Conservation (phyloP, 1,140 invertebrate species). For the Homalodisca vitripennis region DNA sequence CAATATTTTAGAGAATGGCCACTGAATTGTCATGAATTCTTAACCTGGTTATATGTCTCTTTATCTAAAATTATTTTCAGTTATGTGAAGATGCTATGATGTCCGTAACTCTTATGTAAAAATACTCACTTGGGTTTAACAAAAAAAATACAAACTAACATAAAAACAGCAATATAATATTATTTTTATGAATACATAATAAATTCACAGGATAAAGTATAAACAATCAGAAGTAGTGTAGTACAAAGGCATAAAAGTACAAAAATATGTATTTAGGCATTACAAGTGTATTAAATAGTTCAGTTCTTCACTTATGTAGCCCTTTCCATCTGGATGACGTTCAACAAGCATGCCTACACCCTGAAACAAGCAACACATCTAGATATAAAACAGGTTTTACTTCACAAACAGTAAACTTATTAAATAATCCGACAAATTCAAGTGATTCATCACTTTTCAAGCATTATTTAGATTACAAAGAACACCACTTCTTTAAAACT, state of each 20-base stretch:
- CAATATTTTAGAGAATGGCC: too few relatives aligned
- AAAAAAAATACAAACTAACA: too few relatives aligned
- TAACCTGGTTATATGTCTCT: too few relatives aligned
- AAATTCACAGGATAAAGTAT: too few relatives aligned
- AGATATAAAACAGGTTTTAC: background rate
- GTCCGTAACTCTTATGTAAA: too few relatives aligned
- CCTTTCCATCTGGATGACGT: conserved; percentile 78
- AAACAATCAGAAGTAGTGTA: too few relatives aligned
- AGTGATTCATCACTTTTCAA: background rate
- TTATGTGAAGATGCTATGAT: too few relatives aligned
- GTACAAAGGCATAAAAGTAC: conserved; percentile 4
- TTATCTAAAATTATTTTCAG: too few relatives aligned
- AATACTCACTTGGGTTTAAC: too few relatives aligned
- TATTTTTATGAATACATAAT: too few relatives aligned
- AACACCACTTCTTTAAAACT: background rate
- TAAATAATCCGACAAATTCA: background rate
- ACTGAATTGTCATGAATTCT: too few relatives aligned
- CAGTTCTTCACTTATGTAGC: background rate
- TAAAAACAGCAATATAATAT: too few relatives aligned
- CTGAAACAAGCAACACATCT: conserved; percentile 53
- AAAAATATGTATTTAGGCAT: conserved; percentile 10
- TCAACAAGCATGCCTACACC: conserved; percentile 96
- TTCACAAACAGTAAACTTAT: background rate
- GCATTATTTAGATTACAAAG: background rate
- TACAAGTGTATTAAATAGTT: background rate